Evolutionary conservation across 2,888 invertebrate species (phyloP).

Genomic region (Stegophylla sp.): DNA sequence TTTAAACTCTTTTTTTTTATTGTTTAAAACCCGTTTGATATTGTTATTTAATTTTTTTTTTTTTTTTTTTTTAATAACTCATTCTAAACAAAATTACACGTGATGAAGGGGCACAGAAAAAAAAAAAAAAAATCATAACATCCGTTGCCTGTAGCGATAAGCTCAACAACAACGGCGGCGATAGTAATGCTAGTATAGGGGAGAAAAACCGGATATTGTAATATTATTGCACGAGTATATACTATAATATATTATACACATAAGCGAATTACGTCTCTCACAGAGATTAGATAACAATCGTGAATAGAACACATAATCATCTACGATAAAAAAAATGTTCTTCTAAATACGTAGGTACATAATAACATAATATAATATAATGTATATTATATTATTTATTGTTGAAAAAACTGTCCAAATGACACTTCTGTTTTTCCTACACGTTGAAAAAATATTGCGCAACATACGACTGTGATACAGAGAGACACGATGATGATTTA

Average conservation of each 20-base stretch:
- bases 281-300: conserved; percentile 45
- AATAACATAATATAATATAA: too few species aligned
- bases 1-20: conserved; percentile 35
- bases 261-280: conserved; percentile 35
- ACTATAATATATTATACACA: too few species aligned
- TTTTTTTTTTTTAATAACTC: neutral
- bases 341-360: neutral
- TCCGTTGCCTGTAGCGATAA: conserved; percentile 56
- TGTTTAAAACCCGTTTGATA: conserved; percentile 35
- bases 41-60: conserved; percentile 5
- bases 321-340: neutral
- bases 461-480: neutral
- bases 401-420: conserved; percentile 7
- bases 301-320: conserved; percentile 14
- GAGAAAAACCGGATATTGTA: conserved; percentile 54
- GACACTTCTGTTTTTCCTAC: conserved; percentile 9
- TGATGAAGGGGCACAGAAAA: conserved; percentile 27
- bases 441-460: conserved; percentile 9
- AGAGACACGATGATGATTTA: neutral
- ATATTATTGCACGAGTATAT: conserved; percentile 6
- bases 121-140: conserved; percentile 48
- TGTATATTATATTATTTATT: conserved; percentile 3
- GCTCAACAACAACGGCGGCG: conserved; percentile 37
- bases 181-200: conserved; percentile 36
- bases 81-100: conserved; percentile 18